phyloP scores from a whole-genome alignment of 2,888 invertebrate species.

The Autographa pulchrina region DNA sequence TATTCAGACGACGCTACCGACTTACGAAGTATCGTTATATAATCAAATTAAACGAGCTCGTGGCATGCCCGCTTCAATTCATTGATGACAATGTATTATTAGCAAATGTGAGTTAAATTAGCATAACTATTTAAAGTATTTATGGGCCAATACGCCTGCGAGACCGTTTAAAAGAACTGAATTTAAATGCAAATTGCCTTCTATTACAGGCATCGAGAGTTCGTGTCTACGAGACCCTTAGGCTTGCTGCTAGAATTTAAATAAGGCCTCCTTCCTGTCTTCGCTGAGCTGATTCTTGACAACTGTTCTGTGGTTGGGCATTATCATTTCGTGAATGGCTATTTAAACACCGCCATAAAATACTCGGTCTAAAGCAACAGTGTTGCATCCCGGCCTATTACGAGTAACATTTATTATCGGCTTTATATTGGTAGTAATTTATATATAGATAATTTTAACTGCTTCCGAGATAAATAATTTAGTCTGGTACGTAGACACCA shows the following conservation, averaged over 20 bases:
- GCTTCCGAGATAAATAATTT: constrained; percentile 69
- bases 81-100: constrained; percentile 48
- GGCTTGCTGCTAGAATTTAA: constrained; percentile 58
- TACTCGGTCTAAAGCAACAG: constrained; percentile 38
- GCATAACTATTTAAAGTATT: constrained; percentile 54
- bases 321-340: constrained; percentile 49
- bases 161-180: constrained; percentile 58
- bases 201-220: constrained; percentile 62
- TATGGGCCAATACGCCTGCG: constrained; percentile 41
- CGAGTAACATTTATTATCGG: constrained; percentile 56
- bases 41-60: constrained; percentile 33
- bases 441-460: constrained; percentile 67
- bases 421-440: constrained; percentile 61
- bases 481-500: constrained; percentile 58
- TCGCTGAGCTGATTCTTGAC: constrained; percentile 36
- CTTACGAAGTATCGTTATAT: constrained; percentile 30
- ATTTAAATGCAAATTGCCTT: constrained; percentile 65
- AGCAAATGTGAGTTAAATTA: constrained; percentile 48
- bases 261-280: constrained; percentile 59
- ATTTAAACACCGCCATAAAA: constrained; percentile 43
- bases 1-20: constrained; percentile 39
- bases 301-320: constrained; percentile 32
- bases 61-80: constrained; percentile 24
- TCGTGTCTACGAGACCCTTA: constrained; percentile 64
- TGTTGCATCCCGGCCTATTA: constrained; percentile 46